phyloP scores from a whole-genome alignment of 2,797 vertebrate genomes.

The Echeneis naucrates region DNA sequence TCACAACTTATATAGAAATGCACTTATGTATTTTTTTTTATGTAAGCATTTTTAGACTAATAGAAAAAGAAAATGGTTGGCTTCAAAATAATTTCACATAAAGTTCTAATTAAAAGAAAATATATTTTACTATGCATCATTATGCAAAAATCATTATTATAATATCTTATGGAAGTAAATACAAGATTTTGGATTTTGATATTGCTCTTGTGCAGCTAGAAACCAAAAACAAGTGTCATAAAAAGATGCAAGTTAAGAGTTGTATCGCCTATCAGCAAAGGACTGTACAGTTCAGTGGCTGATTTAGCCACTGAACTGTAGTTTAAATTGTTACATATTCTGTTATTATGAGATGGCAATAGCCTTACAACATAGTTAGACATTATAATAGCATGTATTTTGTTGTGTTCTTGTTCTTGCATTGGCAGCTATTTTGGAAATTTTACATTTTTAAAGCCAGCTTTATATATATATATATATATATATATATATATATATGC shows the following conservation, averaged over 20 bases:
- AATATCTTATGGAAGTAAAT: slow-evolving; percentile 11
- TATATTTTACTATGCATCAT: background rate
- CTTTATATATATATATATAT: background rate
- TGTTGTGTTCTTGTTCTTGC: background rate
- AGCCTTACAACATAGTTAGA: background rate
- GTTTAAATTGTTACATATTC: slow-evolving; percentile 6
- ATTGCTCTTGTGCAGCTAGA: slow-evolving; percentile 25
- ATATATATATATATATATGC: background rate
- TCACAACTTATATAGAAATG: background rate
- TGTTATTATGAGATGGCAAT: background rate
- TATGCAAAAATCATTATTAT: background rate
- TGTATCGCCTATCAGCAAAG: background rate
- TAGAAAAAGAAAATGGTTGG: background rate
- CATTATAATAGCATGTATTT: background rate
- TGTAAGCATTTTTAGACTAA: too few species aligned
- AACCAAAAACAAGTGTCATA: background rate
- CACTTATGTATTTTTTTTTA: slow-evolving; percentile 1
- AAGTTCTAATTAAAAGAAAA: background rate
- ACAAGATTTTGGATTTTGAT: background rate
- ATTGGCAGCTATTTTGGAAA: background rate
- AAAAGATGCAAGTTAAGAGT: background rate
- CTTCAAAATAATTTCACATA: background rate
- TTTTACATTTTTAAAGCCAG: background rate
- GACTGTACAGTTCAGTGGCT: background rate
- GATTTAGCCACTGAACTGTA: background rate